These are phyloP conservation scores for Kradibia gibbosae DNA, from an alignment of 1,140 invertebrate species.

Conservation along the genomic window DNA sequence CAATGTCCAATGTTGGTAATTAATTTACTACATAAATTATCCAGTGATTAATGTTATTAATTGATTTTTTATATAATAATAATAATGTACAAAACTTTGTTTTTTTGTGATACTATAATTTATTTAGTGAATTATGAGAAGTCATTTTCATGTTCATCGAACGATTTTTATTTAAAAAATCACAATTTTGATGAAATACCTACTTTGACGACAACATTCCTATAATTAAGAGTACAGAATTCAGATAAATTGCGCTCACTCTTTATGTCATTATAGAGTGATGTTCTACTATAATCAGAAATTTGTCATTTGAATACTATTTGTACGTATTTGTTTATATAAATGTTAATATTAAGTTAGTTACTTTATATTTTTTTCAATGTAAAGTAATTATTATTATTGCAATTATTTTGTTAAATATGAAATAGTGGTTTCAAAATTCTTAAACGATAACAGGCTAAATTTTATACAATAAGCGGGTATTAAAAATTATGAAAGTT, in stretches of 20 bases:
- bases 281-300: neutral
- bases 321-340: neutral
- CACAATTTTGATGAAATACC: neutral
- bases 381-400: too few species aligned
- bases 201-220: conserved; percentile 29
- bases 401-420: too few species aligned
- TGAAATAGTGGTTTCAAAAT: too few species aligned
- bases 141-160: neutral
- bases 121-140: neutral
- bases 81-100: neutral
- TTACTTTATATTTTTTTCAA: neutral
- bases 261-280: neutral
- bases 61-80: too few species aligned
- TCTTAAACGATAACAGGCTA: too few species aligned
- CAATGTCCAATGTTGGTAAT: neutral
- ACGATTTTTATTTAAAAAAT: neutral
- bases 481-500: too few species aligned
- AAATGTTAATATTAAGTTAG: neutral
- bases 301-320: conserved; percentile 12
- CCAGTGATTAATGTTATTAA: too few species aligned
- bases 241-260: neutral
- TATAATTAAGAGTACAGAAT: neutral
- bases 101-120: conserved; percentile 26
- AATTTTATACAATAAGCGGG: too few species aligned
- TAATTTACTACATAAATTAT: neutral